phyloP scores from a whole-genome alignment of 2,888 invertebrate species.

The Sacculina carcini region DNA sequence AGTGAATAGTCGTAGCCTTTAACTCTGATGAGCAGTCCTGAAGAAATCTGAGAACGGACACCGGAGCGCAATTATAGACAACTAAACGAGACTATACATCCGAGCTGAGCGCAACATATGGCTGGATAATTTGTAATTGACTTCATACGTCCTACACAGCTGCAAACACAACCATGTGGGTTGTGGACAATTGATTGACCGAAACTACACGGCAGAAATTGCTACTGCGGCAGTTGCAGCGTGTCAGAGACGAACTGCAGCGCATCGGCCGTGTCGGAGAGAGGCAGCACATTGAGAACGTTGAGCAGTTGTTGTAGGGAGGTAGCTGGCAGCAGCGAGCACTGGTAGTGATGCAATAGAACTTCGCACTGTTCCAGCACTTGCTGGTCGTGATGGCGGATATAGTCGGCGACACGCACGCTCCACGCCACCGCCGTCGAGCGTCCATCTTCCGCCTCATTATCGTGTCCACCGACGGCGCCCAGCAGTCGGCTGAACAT shows the following conservation, averaged over 20 bases:
- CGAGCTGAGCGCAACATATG: too few species aligned
- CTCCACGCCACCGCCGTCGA: conserved; percentile 48
- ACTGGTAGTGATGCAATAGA: conserved; percentile 50
- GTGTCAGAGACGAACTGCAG: not conserved
- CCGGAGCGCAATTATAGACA: too few species aligned
- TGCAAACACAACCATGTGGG: not conserved
- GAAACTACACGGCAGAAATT: not conserved
- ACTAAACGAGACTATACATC: too few species aligned
- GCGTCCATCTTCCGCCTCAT: conserved; percentile 1
- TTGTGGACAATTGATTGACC: not conserved
- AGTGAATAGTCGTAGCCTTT: too few species aligned
- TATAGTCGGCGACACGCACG: conserved; percentile 61
- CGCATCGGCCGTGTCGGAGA: not conserved
- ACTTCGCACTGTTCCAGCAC: conserved; percentile 65
- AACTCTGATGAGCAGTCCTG: too few species aligned
- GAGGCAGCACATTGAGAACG: conserved; percentile 38
- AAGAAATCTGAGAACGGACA: too few species aligned
- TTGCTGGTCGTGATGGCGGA: conserved; percentile 74
- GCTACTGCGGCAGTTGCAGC: too few species aligned
- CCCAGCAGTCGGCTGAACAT: conserved; percentile 60
- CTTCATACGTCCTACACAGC: not conserved
- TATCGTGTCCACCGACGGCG: too few species aligned
- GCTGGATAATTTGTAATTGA: conserved; percentile 1
- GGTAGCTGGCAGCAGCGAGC: conserved; percentile 66
- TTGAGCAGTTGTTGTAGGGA: conserved; percentile 80